Conservation (phyloP, 1,140 invertebrate genomes). For the Tetramorium simillimum region DNA sequence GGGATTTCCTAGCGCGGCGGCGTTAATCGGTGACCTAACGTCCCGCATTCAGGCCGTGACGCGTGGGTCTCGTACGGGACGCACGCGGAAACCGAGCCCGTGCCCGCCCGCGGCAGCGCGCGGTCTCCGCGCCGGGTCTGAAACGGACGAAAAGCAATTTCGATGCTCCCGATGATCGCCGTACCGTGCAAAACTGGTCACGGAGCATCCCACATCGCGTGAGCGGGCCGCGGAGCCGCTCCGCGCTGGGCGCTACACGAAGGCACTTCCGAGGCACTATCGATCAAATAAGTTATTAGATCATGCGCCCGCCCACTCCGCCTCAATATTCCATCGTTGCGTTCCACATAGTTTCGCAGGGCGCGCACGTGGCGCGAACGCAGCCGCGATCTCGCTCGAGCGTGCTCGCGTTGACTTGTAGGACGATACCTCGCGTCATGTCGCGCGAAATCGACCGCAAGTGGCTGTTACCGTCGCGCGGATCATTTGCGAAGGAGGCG, state of each 20-base stretch:
- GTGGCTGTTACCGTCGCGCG: not conserved
- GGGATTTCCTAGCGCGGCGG: not conserved
- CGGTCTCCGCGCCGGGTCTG: not conserved
- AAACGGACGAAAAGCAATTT: slow-evolving; percentile 31
- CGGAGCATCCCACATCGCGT: slow-evolving; percentile 58
- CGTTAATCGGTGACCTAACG: not conserved
- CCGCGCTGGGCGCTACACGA: not conserved
- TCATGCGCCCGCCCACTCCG: slow-evolving; percentile 42
- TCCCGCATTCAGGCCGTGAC: not conserved
- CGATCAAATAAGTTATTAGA: slow-evolving; percentile 67
- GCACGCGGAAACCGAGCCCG: not conserved
- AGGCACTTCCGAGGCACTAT: slow-evolving; percentile 44
- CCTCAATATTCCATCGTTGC: slow-evolving; percentile 31
- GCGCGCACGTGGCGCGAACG: not conserved
- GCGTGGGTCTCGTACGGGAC: not conserved
- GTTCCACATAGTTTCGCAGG: slow-evolving; percentile 18
- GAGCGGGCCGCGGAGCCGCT: slow-evolving; percentile 36
- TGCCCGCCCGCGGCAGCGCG: not conserved
- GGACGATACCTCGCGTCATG: too few species aligned
- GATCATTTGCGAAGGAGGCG: not conserved
- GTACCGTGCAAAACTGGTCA: slow-evolving; percentile 52
- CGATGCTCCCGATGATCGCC: slow-evolving; percentile 52
- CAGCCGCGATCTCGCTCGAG: not conserved
- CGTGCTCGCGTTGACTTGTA: not conserved
- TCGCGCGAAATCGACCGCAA: not conserved